Base-by-base conservation (phyloP, 2,888 invertebrate species). In the Cartodere bifasciata region DNA sequence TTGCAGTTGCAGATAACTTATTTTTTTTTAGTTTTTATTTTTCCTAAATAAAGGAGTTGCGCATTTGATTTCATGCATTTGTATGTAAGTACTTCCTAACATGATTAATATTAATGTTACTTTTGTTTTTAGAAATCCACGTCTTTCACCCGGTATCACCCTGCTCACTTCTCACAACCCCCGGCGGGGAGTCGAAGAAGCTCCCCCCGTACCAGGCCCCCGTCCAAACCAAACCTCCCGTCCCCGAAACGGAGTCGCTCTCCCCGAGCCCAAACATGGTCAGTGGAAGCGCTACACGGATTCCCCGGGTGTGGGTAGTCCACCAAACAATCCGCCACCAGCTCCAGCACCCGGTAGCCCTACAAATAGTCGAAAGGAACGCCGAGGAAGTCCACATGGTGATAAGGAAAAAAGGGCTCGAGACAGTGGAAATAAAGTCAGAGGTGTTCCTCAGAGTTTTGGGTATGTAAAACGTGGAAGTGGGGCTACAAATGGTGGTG, bases 361-460 rank as follows among this genome's bases (percentile, higher is more conserved):
- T 17, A 57, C 60, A 13, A 49, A 56, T 28, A 41, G 50, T 15
- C 44, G 61, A 27, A 58, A 58, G 47, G 64, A 47, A 56, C 58
- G 48, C 49, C 56, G 45, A 44, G 58, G 45, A 48, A 60, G 52
- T 49, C 55, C 57, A 31, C 61, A 57, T 41, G 46, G 49, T 25
- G 50, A 47, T 28, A 67, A 67, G 36, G 68, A 70, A 3, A 68
- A 68, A 36, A 64, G 65, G 42, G 59, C 67, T 41, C n/a, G n/a
- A n/a, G n/a, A n/a, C n/a, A 70, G 76, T 47, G 72, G 75, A 21
- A 44, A 46, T 23, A 85, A 84, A 57, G 68, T 67, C 28, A 55
- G 68, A 38, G 75, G 75, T 9, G 82, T 81, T 9, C 84, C 85
- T 5, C 83, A 84, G 46, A 84, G 76, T 56, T 86, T 86, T 50